phyloP scores from a whole-genome alignment of 2,113 vertebrate genomes.

The Carassius carassius region DNA sequence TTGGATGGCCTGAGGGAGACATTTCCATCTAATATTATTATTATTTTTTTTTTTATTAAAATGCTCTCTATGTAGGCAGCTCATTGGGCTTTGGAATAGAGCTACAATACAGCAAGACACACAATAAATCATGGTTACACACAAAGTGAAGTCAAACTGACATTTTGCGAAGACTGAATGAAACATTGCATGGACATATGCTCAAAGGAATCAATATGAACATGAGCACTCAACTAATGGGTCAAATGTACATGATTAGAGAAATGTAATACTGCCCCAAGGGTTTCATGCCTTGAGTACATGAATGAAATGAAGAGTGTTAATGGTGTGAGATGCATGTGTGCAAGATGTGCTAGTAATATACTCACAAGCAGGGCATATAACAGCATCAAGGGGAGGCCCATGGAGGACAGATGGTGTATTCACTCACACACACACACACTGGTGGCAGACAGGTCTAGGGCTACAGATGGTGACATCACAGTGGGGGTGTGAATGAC shows the following conservation, averaged over 20 bases:
- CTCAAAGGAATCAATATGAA: constrained; percentile 57
- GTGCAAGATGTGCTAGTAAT: constrained; percentile 35
- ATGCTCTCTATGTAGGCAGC: background rate
- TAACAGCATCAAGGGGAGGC: constrained; percentile 42
- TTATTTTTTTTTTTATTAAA: no score
- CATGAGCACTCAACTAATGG: constrained; percentile 51
- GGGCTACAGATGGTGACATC: constrained; percentile 64
- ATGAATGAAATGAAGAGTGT: constrained; percentile 49
- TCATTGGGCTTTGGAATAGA: background rate
- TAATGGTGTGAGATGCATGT: constrained; percentile 50
- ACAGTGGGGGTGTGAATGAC: constrained; percentile 67
- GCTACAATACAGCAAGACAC: background rate
- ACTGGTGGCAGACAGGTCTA: constrained; percentile 55
- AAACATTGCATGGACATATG: constrained; percentile 40
- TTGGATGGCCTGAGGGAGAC: no score
- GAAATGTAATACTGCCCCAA: constrained; percentile 53
- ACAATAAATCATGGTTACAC: background rate
- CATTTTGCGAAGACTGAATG: background rate
- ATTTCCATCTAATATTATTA: no score
- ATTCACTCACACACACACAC: constrained; percentile 33
- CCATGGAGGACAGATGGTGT: constrained; percentile 54
- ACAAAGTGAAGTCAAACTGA: background rate
- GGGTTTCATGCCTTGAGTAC: constrained; percentile 47
- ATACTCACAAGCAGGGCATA: constrained; percentile 39
- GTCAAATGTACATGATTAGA: constrained; percentile 49